Base-by-base conservation (phyloP, 2,797 vertebrate genomes). In the Avahi laniger region DNA sequence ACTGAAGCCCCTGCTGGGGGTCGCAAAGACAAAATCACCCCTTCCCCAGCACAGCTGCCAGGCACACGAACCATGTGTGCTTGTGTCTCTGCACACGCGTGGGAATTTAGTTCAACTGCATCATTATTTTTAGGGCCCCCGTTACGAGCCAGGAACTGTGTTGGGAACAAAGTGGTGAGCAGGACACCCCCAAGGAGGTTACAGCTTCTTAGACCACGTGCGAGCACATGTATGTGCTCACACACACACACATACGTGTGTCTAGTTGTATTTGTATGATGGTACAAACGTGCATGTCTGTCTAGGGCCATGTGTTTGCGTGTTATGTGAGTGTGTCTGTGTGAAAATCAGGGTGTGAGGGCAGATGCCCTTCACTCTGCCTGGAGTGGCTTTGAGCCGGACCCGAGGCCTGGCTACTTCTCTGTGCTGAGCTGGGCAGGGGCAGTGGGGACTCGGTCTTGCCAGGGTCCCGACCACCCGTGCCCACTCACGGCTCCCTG, bases 361-460 rank as follows among this genome's bases (percentile, higher is more conserved):
- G 26, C 33, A 14, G 12, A 7, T 69, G 2, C 11, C 54, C 43
- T 5, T 69, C 5, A 5, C 3, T 52, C 84, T 52, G 50, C 61
- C 48, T 33, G 2, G 0, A 14, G 50, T 69, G 70, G 30, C 81
- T 73, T 89, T 18, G 52, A 70, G 41, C 72, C 8, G n/a, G 67
- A 48, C 75, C 13, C 4, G 24, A 89, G 67, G 35, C 15, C 2
- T 2, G 48, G 22, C 22, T 48, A 2, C 33, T 93, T 28, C 33
- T 83, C 41, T 43, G 30, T 0, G 0, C 0, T 0, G 67, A 81
- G 41, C 0, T 1, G 35, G 33, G 11, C 12, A 18, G 15, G 8
- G 13, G 2, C 30, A 4, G 4, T 1, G 1, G 59, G 24, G 69
- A n/a, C 30, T n/a, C 57, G 20, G 9, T 46, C 69, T 48, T 30